These are phyloP conservation scores for Alviniconcha strummeri DNA, from an alignment of 2,888 invertebrate species.

Conservation along the genomic window DNA sequence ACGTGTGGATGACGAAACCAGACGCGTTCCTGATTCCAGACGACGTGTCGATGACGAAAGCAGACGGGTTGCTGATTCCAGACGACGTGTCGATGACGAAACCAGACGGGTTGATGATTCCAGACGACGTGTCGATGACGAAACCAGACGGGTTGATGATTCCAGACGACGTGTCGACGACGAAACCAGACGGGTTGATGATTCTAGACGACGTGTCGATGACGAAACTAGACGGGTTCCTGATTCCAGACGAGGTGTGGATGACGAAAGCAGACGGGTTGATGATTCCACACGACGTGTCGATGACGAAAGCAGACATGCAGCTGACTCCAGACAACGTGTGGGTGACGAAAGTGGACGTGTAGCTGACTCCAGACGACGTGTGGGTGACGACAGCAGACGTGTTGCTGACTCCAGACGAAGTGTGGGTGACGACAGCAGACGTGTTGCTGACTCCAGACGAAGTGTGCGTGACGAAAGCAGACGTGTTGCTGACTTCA, in stretches of 20 bases:
- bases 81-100: neutral
- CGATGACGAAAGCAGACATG: neutral
- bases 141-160: neutral
- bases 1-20: neutral
- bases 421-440: neutral
- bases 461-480: neutral
- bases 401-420: neutral
- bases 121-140: neutral
- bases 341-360: neutral
- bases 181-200: neutral
- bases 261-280: neutral
- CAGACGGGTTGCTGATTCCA: constrained; percentile 8
- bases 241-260: neutral
- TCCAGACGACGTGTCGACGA: neutral
- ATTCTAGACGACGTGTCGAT: neutral
- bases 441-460: neutral
- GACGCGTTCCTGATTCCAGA: constrained; percentile 7
- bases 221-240: neutral
- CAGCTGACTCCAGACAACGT: neutral
- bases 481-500: neutral
- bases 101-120: constrained; percentile 3
- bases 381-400: neutral
- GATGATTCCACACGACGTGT: neutral
- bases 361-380: neutral
- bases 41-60: neutral